Evolutionary conservation across 2,888 invertebrate species (phyloP), one percentile per base, ranked within the genome.

Genomic region (Cataglyphis cursor): DNA sequence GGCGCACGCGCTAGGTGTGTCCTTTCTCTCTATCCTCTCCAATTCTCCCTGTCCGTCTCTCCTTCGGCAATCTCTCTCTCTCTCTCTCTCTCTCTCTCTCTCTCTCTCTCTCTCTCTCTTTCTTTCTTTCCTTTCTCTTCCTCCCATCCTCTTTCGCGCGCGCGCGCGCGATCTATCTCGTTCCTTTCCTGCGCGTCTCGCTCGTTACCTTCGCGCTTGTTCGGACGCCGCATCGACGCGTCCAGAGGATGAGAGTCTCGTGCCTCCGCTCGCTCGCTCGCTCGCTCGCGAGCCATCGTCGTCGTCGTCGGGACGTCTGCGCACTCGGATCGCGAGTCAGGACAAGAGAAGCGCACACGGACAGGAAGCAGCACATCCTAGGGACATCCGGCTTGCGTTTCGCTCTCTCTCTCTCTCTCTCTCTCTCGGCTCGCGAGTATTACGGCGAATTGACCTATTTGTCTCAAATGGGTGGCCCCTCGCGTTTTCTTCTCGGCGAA

Each of bases 191-290:
- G 76, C 83, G 41, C 81, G 68, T 51, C n/a, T 66, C 64, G 64
- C 82, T 73, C 62, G 44, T 73, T 74, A 75, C 82, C 84, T 66
- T 86, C 85, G 73, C 84, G 84, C 41, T 66, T 57, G 78, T 70
- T 61, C 78, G 78, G 70, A 84, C 72, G 86, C 66, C 86, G 85
- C 90, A 85, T 90, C 90, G 90, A 90, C 89, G 90, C 89, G 83
- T 90, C 89, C 85, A 70, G 84, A 61, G 75, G 74, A 88, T 82
- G 84, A 84, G 70, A 82, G 84, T 87, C 89, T 83, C 87, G 84
- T 81, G 82, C 83, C 31, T 44, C 28, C 61, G 62, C 35, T 38
- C 21, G n/a, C n/a, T n/a, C n/a, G 41, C 73, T 73, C 68, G 31
- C 85, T 85, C 87, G 87, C 86, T 84, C 86, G 85, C 81, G 74